Evolutionary conservation across 1,140 invertebrate species (phyloP).

Genomic region (Odontomachus brunneus): DNA sequence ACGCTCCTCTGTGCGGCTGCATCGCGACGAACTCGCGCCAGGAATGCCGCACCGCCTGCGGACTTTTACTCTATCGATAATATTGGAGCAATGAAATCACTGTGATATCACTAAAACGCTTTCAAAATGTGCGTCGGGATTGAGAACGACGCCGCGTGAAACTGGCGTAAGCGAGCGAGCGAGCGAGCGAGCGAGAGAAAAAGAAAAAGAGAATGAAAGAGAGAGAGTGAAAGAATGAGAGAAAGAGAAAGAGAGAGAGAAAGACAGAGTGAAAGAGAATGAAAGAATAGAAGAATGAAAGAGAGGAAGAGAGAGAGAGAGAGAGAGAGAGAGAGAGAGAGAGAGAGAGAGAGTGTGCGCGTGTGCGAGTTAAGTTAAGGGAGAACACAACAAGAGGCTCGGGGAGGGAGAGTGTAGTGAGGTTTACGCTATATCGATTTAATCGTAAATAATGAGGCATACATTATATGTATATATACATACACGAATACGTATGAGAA

Average conservation of each 20-base stretch:
- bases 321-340: constrained; percentile 31
- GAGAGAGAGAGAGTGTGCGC: neutral
- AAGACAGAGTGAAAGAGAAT: constrained; percentile 31
- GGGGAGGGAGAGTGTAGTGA: constrained; percentile 61
- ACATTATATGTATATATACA: constrained; percentile 41
- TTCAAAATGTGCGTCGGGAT: constrained; percentile 83
- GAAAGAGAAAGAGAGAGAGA: neutral
- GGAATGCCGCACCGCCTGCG: constrained; percentile 70
- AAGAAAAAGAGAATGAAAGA: constrained; percentile 30
- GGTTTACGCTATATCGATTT: constrained; percentile 80
- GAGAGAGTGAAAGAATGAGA: constrained; percentile 35
- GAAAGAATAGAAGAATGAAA: constrained; percentile 31
- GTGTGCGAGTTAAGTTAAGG: constrained; percentile 59
- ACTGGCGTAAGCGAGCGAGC: constrained; percentile 41
- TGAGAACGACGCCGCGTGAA: constrained; percentile 66
- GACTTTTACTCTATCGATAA: constrained; percentile 82
- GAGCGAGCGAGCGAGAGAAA: constrained; percentile 15
- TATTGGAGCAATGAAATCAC: constrained; percentile 86
- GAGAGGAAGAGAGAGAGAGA: no score
- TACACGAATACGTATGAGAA: constrained; percentile 26
- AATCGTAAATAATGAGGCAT: constrained; percentile 76
- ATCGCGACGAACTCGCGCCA: constrained; percentile 65
- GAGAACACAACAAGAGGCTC: neutral
- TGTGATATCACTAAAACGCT: constrained; percentile 86
- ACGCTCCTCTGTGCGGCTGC: constrained; percentile 10